Conservation (phyloP, 2,797 vertebrate genomes). For the Schizothorax lantsangensis region DNA sequence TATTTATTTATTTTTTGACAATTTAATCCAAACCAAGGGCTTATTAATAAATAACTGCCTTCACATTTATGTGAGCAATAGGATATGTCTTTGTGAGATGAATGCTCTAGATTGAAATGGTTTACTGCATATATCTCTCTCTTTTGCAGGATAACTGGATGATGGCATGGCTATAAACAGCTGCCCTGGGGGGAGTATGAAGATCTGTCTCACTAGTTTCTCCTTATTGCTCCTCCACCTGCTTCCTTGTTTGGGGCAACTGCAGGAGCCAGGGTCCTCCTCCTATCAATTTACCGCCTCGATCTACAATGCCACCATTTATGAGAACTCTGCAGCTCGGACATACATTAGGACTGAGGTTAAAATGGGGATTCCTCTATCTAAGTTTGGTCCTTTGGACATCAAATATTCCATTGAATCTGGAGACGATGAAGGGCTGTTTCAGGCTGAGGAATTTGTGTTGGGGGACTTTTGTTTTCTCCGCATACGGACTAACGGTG, state of each 20-base stretch:
- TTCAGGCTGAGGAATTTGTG: slow-evolving; percentile 90
- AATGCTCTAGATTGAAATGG: neutral
- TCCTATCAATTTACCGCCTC: slow-evolving; percentile 85
- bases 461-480: slow-evolving; percentile 97
- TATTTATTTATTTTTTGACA: slow-evolving; percentile 34
- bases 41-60: slow-evolving; percentile 27
- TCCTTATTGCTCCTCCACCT: slow-evolving; percentile 74
- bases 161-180: slow-evolving; percentile 89
- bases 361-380: slow-evolving; percentile 91
- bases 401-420: slow-evolving; percentile 89
- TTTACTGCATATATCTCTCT: slow-evolving; percentile 60
- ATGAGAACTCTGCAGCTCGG: slow-evolving; percentile 93
- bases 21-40: slow-evolving; percentile 42
- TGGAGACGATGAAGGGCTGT: slow-evolving; percentile 90
- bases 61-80: slow-evolving; percentile 27
- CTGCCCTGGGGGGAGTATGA: slow-evolving; percentile 82
- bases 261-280: slow-evolving; percentile 64
- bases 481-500: slow-evolving; percentile 91
- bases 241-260: slow-evolving; percentile 65
- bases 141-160: slow-evolving; percentile 81
- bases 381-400: slow-evolving; percentile 80
- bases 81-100: slow-evolving; percentile 25
- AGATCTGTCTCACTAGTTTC: slow-evolving; percentile 75
- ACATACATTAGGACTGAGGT: slow-evolving; percentile 86
- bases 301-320: slow-evolving; percentile 90